Evolutionary conservation across 2,113 vertebrate genomes (phyloP).

Genomic region (cattle (Bos taurus)): DNA sequence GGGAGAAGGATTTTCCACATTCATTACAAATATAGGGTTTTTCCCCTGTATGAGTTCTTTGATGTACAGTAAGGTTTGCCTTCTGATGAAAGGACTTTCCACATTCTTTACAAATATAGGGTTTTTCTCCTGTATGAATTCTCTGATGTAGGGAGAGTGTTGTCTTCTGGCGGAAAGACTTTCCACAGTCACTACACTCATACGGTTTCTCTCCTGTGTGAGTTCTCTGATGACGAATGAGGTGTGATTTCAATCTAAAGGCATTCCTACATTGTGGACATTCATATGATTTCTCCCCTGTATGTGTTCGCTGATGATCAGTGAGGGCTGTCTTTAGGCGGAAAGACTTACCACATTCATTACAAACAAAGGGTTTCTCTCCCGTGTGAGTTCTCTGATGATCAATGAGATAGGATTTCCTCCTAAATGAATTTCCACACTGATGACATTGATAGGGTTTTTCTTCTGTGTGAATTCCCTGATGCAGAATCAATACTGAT

Average conservation of each 20-base stretch:
- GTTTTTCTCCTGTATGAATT: constrained; percentile 70
- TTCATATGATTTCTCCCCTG: constrained; percentile 73
- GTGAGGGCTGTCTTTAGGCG: constrained; percentile 72
- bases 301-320: constrained; percentile 76
- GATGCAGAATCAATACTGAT: constrained; percentile 66
- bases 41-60: constrained; percentile 74
- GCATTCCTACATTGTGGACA: constrained; percentile 73
- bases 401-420: constrained; percentile 59
- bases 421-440: constrained; percentile 68
- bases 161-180: constrained; percentile 68
- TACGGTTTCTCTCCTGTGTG: constrained; percentile 86
- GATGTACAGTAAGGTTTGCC: constrained; percentile 68
- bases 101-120: constrained; percentile 74
- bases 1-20: constrained; percentile 69
- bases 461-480: constrained; percentile 66
- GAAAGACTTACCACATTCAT: constrained; percentile 76
- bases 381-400: constrained; percentile 72
- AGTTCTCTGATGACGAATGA: constrained; percentile 80
- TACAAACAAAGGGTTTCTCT: constrained; percentile 73
- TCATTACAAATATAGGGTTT: constrained; percentile 72
- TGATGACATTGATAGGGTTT: constrained; percentile 70
- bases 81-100: constrained; percentile 74
- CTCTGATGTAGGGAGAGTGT: constrained; percentile 59
- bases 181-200: constrained; percentile 78
- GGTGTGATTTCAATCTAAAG: constrained; percentile 73